phyloP scores from a whole-genome alignment of 1,140 invertebrate genomes.

The Bombyx mori region DNA sequence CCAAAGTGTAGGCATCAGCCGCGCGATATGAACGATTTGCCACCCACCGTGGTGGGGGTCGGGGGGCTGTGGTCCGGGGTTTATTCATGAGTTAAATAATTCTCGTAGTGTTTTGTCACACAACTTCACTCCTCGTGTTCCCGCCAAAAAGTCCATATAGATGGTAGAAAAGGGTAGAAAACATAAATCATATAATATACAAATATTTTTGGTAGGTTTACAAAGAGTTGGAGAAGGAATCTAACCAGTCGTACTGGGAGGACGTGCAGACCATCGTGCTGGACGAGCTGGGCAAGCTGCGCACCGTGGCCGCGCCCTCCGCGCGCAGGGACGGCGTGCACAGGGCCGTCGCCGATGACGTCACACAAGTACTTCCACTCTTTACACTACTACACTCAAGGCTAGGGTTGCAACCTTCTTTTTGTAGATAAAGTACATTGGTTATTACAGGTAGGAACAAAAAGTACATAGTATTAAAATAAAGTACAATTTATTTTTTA shows the following conservation, averaged over 20 bases:
- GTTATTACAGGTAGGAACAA: background rate
- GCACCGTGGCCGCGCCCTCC: conserved; percentile 80
- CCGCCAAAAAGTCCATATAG: too few species aligned
- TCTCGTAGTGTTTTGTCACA: too few species aligned
- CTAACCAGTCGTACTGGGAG: conserved; percentile 96
- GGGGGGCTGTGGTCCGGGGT: too few species aligned
- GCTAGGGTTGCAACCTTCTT: background rate
- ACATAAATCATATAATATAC: too few species aligned
- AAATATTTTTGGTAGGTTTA: conserved; percentile 73
- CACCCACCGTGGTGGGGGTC: too few species aligned
- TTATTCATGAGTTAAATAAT: too few species aligned
- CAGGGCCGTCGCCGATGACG: conserved; percentile 91
- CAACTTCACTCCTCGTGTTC: too few species aligned
- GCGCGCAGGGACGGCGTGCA: conserved; percentile 92
- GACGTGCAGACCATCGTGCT: conserved; percentile 97
- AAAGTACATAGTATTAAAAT: background rate
- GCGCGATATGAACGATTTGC: too few species aligned
- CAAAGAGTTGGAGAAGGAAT: conserved; percentile 87
- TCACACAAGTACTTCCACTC: conserved; percentile 72
- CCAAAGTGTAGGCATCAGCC: too few species aligned
- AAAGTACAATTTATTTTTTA: background rate
- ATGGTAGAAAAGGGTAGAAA: too few species aligned
- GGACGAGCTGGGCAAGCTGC: conserved; percentile 92
- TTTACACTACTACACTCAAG: background rate
- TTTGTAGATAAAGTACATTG: background rate